phyloP scores from a whole-genome alignment of 1,140 invertebrate species.

The Heliothis virescens region DNA sequence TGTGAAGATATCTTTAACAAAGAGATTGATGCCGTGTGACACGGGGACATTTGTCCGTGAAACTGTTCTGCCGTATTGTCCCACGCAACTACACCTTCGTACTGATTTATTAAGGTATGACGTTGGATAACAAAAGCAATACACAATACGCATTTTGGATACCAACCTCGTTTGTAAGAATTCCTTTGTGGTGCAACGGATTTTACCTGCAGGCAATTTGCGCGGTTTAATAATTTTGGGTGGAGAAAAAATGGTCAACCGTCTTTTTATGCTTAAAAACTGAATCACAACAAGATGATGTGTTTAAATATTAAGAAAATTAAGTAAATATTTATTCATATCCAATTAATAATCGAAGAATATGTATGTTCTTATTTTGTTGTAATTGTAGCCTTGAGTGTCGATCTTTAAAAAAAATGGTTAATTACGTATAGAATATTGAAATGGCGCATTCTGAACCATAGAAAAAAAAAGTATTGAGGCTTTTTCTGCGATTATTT shows the following conservation, averaged over 20 bases:
- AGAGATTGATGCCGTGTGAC: conserved; percentile 21
- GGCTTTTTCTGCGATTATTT: background rate
- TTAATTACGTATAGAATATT: background rate
- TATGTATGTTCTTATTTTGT: background rate
- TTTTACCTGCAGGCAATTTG: conserved; percentile 42
- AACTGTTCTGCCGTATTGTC: conserved; percentile 31
- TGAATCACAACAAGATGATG: background rate
- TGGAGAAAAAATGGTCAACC: background rate
- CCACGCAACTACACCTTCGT: conserved; percentile 35
- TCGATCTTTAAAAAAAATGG: no score
- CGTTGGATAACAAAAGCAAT: conserved; percentile 26
- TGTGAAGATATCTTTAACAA: conserved; percentile 22
- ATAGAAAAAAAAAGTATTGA: no score
- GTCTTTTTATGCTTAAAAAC: background rate
- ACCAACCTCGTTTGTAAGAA: conserved; percentile 39
- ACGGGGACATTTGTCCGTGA: conserved; percentile 34
- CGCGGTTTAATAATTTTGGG: conserved; percentile 20
- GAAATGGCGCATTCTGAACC: background rate
- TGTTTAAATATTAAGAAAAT: no score
- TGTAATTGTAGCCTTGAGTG: no score
- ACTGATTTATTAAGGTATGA: conserved; percentile 35
- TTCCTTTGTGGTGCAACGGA: conserved; percentile 41
- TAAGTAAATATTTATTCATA: no score
- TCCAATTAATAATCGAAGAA: background rate
- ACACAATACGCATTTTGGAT: conserved; percentile 35